Evolutionary conservation across 2,797 vertebrate species (phyloP).

Genomic region (Steatocranus sp.): DNA sequence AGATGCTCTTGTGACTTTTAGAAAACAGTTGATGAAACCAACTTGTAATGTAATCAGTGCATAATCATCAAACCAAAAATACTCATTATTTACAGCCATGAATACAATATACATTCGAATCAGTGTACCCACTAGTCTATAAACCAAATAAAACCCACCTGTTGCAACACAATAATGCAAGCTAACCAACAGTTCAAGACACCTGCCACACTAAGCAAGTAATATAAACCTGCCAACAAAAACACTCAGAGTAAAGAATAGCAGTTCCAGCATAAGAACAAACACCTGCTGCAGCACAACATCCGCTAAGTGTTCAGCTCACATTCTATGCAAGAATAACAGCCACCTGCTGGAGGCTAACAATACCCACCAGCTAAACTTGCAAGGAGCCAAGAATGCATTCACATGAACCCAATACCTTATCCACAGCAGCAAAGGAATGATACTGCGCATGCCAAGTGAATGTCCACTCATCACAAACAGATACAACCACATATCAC

Average conservation of each 20-base stretch:
- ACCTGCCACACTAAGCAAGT: conserved; percentile 49
- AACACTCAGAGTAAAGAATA: conserved; percentile 62
- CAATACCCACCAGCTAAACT: conserved; percentile 39
- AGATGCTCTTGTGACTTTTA: background rate
- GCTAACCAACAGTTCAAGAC: conserved; percentile 36
- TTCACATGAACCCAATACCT: conserved; percentile 21
- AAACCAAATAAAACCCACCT: conserved; percentile 37
- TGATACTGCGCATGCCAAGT: background rate
- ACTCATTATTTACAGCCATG: background rate
- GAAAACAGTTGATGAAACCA: background rate
- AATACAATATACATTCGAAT: background rate
- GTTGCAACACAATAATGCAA: conserved; percentile 35
- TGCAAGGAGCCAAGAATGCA: background rate
- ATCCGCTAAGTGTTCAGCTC: conserved; percentile 43
- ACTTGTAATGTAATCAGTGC: background rate
- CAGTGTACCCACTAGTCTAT: background rate
- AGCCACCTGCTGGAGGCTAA: conserved; percentile 65
- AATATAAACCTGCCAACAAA: conserved; percentile 54
- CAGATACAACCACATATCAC: conserved; percentile 1
- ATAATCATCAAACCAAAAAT: background rate
- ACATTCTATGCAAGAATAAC: conserved; percentile 51
- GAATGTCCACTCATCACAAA: conserved; percentile 6
- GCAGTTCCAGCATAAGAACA: conserved; percentile 28
- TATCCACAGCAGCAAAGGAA: background rate
- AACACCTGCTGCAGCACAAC: conserved; percentile 71